These are phyloP conservation scores for Campylomormyrus tamandua DNA, from an alignment of 2,113 vertebrate genomes.

Conservation along the genomic window DNA sequence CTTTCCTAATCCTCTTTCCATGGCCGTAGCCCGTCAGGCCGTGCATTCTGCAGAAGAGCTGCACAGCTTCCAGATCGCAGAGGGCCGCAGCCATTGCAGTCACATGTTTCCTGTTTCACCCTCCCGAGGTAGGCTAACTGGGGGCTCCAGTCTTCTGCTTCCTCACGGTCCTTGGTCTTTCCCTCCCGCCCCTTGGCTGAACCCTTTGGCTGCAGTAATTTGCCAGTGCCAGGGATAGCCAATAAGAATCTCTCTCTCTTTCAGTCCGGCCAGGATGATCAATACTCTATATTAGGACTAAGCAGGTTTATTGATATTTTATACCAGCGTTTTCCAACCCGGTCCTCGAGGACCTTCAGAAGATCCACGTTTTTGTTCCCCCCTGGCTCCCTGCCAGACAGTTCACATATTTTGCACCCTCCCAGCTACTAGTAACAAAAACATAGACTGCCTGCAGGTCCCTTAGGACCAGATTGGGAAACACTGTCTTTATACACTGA, in stretches of 20 bases:
- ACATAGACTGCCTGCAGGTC: not conserved
- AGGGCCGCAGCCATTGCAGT: not conserved
- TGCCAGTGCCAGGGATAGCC: not conserved
- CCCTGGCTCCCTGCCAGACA: not conserved
- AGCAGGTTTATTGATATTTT: not conserved
- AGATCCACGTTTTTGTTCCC: not conserved
- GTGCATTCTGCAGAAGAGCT: not conserved
- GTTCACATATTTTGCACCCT: not conserved
- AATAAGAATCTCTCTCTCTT: not conserved
- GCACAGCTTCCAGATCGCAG: not conserved
- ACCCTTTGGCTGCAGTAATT: not conserved
- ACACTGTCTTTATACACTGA: not conserved
- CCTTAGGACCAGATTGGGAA: not conserved
- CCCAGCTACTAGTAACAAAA: not conserved
- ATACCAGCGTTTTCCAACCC: not conserved
- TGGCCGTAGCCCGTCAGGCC: not conserved
- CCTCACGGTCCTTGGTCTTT: not conserved
- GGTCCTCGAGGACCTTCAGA: not conserved
- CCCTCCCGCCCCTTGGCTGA: not conserved
- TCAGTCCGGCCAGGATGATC: not conserved
- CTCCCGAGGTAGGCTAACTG: not conserved
- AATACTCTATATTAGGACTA: not conserved
- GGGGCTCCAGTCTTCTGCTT: not conserved
- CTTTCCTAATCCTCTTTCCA: not conserved
- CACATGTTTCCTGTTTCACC: not conserved